These are phyloP conservation scores for Chauna torquata DNA, from an alignment of 2,113 vertebrate species.

Conservation along the genomic window DNA sequence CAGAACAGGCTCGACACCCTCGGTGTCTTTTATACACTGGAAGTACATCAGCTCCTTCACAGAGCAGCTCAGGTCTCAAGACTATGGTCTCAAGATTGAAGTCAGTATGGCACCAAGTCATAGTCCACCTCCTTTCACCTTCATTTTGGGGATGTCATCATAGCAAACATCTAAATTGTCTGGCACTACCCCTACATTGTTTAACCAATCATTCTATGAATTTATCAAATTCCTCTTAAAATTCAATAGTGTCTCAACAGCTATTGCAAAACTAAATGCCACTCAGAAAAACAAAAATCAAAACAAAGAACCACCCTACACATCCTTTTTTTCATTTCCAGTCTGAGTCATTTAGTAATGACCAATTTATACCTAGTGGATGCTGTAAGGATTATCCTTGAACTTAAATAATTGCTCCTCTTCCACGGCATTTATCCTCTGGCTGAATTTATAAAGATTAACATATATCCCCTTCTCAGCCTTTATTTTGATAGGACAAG, in stretches of 20 bases:
- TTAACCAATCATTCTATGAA: neutral
- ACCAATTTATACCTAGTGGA: slow-evolving; percentile 57
- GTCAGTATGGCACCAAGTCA: neutral
- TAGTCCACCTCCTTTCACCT: neutral
- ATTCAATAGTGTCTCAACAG: neutral
- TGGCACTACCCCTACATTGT: neutral
- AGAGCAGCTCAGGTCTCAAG: neutral
- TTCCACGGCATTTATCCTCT: slow-evolving; percentile 61
- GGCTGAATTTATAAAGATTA: slow-evolving; percentile 67
- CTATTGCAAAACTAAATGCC: neutral
- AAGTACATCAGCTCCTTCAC: neutral
- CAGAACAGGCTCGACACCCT: neutral
- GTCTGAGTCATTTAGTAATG: slow-evolving; percentile 20
- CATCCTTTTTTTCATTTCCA: neutral
- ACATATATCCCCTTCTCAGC: slow-evolving; percentile 66
- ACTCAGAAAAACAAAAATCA: neutral
- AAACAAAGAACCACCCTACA: neutral
- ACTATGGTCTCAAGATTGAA: neutral
- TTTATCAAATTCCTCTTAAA: neutral
- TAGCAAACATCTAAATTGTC: neutral
- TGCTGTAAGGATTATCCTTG: slow-evolving; percentile 47
- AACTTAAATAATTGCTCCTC: slow-evolving; percentile 68
- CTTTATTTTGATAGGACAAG: slow-evolving; percentile 68
- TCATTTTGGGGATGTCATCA: neutral
- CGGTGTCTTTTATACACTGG: fast-evolving